Evolutionary conservation across 2,113 vertebrate species (phyloP), one percentile per base, ranked within the genome.

Genomic region (Rhizomys pruinosus): DNA sequence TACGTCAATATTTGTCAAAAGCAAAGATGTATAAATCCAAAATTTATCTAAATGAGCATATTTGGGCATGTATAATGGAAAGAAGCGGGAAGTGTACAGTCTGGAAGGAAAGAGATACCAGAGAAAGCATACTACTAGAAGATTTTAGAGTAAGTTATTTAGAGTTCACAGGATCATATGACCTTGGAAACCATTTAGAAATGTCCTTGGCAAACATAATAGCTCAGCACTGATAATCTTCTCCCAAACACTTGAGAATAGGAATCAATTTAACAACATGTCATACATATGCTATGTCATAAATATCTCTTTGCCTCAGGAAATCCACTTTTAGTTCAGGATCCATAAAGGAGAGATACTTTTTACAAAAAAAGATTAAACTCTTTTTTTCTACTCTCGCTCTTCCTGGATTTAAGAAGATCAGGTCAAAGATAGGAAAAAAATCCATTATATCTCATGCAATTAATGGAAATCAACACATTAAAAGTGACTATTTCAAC

Each of bases 1-100:
- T 93, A 82, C n/a, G 84, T n/a, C 64, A 47, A 90, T 93, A 92
- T 66, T 32, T 89, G 20, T 4, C 22, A 5, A 61, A 76, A 16
- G n/a, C n/a, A n/a, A n/a, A n/a, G n/a, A 0, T 68, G 3, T 39
- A 39, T 47, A 59, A 72, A 52, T 10, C 16, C 74, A 71, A n/a
- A 82, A 32, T n/a, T 1, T 71, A 72, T 82, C 19, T 72, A 76
- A 95, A 32, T 32, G 13, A 86, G 22, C 42, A 61, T 34, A 11
- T n/a, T 52, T 7, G 73, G 17, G 32, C 16, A 87, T 85, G 27
- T 57, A 84, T 34, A 87, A 7, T 29, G 3, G 11, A 17, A 61
- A 57, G 13, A 64, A 59, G 3, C 3, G 13, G 29, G 34, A 91
- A 44, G 34, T 68, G 7, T 57, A 15, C 2, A 92, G 6, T n/a